These are phyloP conservation scores for Macaca nemestrina DNA, from an alignment of 2,113 vertebrate species.

Conservation along the genomic window DNA sequence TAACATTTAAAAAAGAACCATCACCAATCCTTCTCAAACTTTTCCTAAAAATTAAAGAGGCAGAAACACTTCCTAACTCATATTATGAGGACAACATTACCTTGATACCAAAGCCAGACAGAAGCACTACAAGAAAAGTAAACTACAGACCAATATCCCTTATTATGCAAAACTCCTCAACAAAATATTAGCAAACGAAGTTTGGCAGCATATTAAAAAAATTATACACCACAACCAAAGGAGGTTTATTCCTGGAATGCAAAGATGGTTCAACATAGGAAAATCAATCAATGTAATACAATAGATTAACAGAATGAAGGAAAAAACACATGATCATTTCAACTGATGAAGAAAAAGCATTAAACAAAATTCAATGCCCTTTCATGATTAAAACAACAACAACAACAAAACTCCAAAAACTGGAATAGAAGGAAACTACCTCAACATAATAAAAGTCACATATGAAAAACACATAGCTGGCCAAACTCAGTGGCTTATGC, in stretches of 20 bases:
- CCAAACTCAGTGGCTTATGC: no score
- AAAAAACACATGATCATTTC: neutral
- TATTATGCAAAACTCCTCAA: neutral
- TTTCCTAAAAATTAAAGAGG: neutral
- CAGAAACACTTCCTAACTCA: neutral
- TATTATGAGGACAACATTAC: neutral
- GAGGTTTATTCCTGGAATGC: neutral
- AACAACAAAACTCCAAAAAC: neutral
- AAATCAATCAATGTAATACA: neutral
- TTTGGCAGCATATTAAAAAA: neutral
- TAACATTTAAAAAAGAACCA: neutral
- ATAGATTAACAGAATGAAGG: neutral
- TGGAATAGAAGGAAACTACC: neutral
- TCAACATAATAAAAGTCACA: neutral
- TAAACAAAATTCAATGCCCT: neutral
- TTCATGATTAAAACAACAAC: neutral
- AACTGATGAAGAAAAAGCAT: neutral
- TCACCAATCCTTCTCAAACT: neutral
- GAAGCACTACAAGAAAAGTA: neutral
- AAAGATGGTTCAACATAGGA: neutral
- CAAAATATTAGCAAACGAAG: neutral
- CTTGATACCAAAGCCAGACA: neutral
- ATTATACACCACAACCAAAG: neutral
- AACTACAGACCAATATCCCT: neutral
- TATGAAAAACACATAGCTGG: no score